Base-by-base conservation (phyloP, 2,113 vertebrate species). In the Caretta caretta region DNA sequence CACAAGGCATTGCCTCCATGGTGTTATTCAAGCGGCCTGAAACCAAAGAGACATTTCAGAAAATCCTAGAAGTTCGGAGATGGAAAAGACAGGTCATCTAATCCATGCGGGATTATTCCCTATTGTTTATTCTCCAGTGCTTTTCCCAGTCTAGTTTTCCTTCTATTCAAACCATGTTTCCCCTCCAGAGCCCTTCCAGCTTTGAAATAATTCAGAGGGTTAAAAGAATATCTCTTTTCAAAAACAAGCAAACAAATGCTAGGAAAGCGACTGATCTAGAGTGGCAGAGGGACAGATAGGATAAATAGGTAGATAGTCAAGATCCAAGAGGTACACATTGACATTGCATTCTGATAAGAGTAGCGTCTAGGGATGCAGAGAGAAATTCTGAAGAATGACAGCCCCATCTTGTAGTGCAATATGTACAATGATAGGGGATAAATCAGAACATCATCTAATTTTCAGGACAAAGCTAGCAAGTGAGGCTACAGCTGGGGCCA, bases 141-240 rank as follows among this genome's bases (percentile, higher is more conserved):
- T 72, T 72, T 72, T 86, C 69, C 83, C 14, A 62, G 19, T 88
- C 24, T 78, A 16, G 0, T 83, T 95, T 86, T 88, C 17, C 69
- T 25, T 90, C 31, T 92, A 4, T 1, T 2, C 56, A 84, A 86
- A 12, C 25, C 76, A 51, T 3, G 1, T 83, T 57, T 83, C 42
- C 79, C 87, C 84, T 91, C 50, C 27, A 65, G 56, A 91, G 89
- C 79, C 29, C 29, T 83, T 84, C 20, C 56, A 89, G 3, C 31
- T 92, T 35, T 96, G 56, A 88, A 94, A 92, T 51, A 93, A 48
- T 50, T 84, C 6, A 6, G 38, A 86, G 38, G 4, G 5, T 87
- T 97, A 95, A 93, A 95, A 76, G 31, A 46, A 84, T 56, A 25
- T 76, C 20, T 83, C 29, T 53, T 92, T 92, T 80, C 38, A 49